A percentile compares a stretch with the other conserved stretches of the same genome.
Conservation (phyloP, 2,113 vertebrate genomes). For the Hemibagrus wyckioides region DNA sequence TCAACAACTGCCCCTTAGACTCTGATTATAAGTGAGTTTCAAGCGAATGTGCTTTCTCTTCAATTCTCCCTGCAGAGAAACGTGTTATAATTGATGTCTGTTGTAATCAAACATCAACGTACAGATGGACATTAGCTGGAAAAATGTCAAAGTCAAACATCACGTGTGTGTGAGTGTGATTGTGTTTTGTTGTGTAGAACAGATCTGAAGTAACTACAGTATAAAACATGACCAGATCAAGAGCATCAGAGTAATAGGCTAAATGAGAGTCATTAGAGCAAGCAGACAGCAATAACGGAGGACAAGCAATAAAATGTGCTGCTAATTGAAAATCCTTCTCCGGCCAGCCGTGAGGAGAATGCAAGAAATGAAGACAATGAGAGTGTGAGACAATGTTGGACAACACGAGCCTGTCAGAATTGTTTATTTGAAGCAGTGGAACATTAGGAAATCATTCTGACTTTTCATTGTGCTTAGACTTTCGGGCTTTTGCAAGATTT, state of each 20-base stretch:
- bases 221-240: background rate
- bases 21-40: background rate
- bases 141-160: background rate
- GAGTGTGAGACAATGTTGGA: background rate
- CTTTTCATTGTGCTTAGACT: constrained; percentile 96
- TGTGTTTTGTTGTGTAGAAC: background rate
- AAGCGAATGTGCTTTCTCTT: background rate
- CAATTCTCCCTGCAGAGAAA: background rate
- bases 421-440: constrained; percentile 85
- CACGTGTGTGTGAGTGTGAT: background rate
- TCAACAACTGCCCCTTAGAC: background rate
- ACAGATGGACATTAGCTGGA: background rate
- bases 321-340: constrained; percentile 20
- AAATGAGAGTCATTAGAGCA: constrained; percentile 45
- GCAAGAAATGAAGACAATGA: background rate
- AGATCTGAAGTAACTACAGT: background rate
- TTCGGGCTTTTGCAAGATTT: constrained; percentile 95
- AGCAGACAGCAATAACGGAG: background rate
- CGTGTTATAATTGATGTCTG: background rate
- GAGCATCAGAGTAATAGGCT: constrained; percentile 22
- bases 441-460: constrained; percentile 87
- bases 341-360: background rate
- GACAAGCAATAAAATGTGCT: constrained; percentile 24
- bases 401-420: constrained; percentile 77
- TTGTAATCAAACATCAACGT: background rate